Conservation (phyloP, 2,797 vertebrate genomes). For the Toxotes lorentzi region DNA sequence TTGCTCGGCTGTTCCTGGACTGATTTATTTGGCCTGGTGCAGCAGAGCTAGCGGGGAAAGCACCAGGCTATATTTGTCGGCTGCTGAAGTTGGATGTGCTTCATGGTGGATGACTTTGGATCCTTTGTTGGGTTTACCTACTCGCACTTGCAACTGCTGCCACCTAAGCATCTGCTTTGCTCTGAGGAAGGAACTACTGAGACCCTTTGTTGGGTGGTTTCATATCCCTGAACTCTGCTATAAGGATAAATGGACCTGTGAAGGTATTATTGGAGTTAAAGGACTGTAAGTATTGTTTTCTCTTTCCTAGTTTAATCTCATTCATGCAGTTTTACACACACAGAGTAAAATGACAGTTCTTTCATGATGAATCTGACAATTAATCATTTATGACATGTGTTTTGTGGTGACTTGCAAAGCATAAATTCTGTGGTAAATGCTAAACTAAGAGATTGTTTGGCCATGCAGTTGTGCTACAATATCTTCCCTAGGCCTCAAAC, state of each 20-base stretch:
- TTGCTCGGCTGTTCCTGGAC: conserved; percentile 54
- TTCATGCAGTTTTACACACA: neutral
- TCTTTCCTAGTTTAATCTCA: neutral
- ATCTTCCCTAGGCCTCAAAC: neutral
- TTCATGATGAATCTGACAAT: neutral
- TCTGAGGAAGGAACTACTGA: conserved; percentile 44
- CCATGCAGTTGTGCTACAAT: neutral
- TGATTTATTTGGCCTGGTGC: conserved; percentile 71
- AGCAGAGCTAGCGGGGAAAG: conserved; percentile 74
- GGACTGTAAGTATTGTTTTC: conserved; percentile 56
- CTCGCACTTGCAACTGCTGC: conserved; percentile 67
- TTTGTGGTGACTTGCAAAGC: conserved; percentile 8
- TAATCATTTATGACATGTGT: neutral
- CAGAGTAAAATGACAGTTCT: neutral
- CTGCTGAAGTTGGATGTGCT: conserved; percentile 62
- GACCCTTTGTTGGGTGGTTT: conserved; percentile 29
- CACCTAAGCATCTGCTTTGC: conserved; percentile 45
- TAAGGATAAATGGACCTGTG: conserved; percentile 54
- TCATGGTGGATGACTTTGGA: conserved; percentile 63
- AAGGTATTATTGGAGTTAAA: conserved; percentile 35
- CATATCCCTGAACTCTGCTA: neutral
- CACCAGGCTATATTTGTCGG: conserved; percentile 79
- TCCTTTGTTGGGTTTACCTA: conserved; percentile 66
- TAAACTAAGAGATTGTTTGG: neutral
- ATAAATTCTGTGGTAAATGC: neutral